These are phyloP conservation scores for Danio albolineatus DNA, from an alignment of 2,797 vertebrate species.

Conservation along the genomic window DNA sequence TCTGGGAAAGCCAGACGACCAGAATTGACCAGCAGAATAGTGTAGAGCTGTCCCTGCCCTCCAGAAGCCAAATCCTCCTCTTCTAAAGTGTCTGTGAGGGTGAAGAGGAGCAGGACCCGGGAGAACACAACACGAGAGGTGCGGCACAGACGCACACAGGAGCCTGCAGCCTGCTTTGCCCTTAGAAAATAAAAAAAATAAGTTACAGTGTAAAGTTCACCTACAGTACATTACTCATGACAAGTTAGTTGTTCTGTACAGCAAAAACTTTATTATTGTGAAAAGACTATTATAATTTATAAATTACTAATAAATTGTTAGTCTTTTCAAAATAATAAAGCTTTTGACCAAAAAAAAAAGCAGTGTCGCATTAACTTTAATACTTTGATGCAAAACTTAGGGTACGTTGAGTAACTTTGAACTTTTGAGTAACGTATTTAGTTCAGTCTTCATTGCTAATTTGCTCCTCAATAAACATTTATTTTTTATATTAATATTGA, in stretches of 20 bases:
- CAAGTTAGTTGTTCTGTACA: background rate
- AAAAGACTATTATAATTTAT: too few species aligned
- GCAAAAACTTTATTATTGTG: too few species aligned
- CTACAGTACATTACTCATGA: background rate
- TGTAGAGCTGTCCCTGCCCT: conserved; percentile 90
- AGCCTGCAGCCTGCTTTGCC: conserved; percentile 85
- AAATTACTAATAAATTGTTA: too few species aligned
- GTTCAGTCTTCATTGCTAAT: background rate
- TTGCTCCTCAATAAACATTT: background rate
- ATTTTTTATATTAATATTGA: background rate
- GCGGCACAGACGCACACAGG: conserved; percentile 81
- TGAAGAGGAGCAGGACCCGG: conserved; percentile 90
- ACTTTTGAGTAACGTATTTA: too few species aligned
- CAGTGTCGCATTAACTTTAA: too few species aligned
- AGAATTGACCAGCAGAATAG: conserved; percentile 88
- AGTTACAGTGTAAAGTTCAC: background rate
- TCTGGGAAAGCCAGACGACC: conserved; percentile 88
- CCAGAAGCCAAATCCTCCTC: conserved; percentile 89
- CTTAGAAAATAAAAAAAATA: conserved; percentile 70
- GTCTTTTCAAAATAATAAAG: too few species aligned
- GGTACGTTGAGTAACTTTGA: too few species aligned
- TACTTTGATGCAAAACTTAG: background rate
- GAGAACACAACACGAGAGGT: conserved; percentile 87
- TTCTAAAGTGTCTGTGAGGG: conserved; percentile 85
- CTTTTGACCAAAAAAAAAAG: too few species aligned